Evolutionary conservation across 2,797 vertebrate species (phyloP), one percentile per base, ranked within the genome.

Genomic region (Chloroceryle amazona): DNA sequence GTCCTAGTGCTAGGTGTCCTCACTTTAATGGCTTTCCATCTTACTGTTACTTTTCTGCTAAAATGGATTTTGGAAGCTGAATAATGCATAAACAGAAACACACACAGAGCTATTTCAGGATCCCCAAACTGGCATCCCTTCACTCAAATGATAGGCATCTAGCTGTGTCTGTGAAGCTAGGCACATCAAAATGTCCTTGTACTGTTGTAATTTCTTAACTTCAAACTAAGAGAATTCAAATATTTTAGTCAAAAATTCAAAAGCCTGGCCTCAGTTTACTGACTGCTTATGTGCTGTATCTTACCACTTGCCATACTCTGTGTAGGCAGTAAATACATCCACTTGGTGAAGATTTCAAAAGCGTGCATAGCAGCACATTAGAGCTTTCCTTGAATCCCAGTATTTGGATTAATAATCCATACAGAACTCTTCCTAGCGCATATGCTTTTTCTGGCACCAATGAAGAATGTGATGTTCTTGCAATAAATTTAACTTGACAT

Each of bases 71-170:
- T 63, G 22, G 22, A 29, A 81, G 33, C 54, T 95, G 41, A 96
- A 74, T 85, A 91, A 82, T 62, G 26, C 44, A 82, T 92, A 86
- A 91, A 72, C 6, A 84, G 81, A 58, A 86, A 35, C 19, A 74
- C 20, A 79, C 57, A 31, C 8, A 67, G 41, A 80, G 25, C 44
- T 92, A 33, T 92, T 91, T 92, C 71, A 83, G 54, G 41, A 87
- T 89, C 39, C 41, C 44, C 49, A 51, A 76, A 73, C 55, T 74
- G 78, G 37, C 3, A 5, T 57, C 49, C 29, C 33, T 93, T 87
- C 61, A 37, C n/a, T 93, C 67, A 31, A 70, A 63, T 31, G 74
- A 85, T 79, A 87, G 87, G 52, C 17, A 82, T 89, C 44, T 86
- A 81, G 35, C 42, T 84, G 12, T 67, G 54, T 63, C 55, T 91